A percentile compares a stretch with the other conserved stretches of the same genome.
Evolutionary conservation across 2,797 vertebrate genomes (phyloP).

Genomic region (Neomorphus geoffroyi): DNA sequence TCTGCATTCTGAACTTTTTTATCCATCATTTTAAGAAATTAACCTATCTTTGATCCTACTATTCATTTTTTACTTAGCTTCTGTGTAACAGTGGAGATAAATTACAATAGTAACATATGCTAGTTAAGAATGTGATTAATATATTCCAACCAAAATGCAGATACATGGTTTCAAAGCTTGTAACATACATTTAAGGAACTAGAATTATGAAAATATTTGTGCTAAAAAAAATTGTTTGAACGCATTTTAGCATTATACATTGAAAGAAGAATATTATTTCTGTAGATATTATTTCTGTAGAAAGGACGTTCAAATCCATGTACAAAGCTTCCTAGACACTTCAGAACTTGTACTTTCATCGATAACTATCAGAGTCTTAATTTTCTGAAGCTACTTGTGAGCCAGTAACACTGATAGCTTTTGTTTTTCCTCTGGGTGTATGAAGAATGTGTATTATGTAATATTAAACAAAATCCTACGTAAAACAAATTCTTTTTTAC

Average conservation of each 20-base stretch:
- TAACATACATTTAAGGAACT: background rate
- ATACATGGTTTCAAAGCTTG: background rate
- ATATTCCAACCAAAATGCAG: background rate
- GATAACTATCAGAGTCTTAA: background rate
- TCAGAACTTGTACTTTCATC: background rate
- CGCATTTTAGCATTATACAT: background rate
- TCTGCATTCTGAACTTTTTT: background rate
- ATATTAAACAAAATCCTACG: background rate
- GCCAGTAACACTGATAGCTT: background rate
- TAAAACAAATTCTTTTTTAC: background rate
- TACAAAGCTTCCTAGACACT: background rate
- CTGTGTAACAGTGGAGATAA: background rate
- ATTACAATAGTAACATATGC: background rate
- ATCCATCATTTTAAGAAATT: background rate
- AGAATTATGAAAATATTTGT: background rate
- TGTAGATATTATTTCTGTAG: background rate
- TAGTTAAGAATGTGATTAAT: background rate
- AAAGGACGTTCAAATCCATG: background rate
- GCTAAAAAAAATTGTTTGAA: background rate
- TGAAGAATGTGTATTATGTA: background rate
- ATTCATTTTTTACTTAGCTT: background rate
- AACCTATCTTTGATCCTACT: background rate
- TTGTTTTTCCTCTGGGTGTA: background rate
- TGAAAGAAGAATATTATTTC: background rate
- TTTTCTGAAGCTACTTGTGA: background rate